Conservation (phyloP, 2,888 invertebrate genomes). For the Drosophila engyochracea region DNA sequence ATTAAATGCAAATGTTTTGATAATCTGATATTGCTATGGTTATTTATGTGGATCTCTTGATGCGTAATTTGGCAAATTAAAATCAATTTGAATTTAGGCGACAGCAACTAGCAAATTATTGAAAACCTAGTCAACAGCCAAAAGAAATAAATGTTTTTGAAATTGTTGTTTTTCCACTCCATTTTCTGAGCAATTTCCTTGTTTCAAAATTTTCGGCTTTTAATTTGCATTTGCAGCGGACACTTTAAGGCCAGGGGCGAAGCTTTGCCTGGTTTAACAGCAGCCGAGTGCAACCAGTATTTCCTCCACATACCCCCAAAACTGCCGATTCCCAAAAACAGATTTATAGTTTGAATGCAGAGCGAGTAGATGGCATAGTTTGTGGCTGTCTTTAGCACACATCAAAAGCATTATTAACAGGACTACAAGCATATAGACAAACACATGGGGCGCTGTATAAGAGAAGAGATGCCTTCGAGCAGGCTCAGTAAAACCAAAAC, state of each 20-base stretch:
- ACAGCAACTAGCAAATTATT: conserved; percentile 2
- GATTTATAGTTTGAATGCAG: conserved; percentile 10
- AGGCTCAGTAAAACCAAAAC: conserved; percentile 74
- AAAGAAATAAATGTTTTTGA: conserved; percentile 20
- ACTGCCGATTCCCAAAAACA: neutral
- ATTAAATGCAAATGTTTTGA: neutral
- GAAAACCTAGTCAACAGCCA: conserved; percentile 8
- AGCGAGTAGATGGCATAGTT: conserved; percentile 57
- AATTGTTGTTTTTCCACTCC: conserved; percentile 43
- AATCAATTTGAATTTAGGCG: neutral
- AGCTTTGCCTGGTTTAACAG: conserved; percentile 27
- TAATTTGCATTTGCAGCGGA: conserved; percentile 47
- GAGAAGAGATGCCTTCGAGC: conserved; percentile 74
- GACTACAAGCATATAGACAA: conserved; percentile 63
- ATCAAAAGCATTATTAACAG: conserved; percentile 80
- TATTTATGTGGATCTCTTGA: neutral
- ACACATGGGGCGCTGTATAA: conserved; percentile 52
- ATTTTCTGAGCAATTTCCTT: conserved; percentile 47
- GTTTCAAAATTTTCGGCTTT: conserved; percentile 42
- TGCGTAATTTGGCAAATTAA: neutral
- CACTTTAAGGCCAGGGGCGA: conserved; percentile 29
- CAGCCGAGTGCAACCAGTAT: conserved; percentile 18
- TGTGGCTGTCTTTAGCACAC: conserved; percentile 79
- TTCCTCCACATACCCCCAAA: neutral
- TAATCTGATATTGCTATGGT: neutral